A percentile compares a stretch with the other conserved stretches of the same genome.
These are phyloP conservation scores for Paramisgurnus dabryanus DNA, from an alignment of 2,113 vertebrate species.

Conservation along the genomic window DNA sequence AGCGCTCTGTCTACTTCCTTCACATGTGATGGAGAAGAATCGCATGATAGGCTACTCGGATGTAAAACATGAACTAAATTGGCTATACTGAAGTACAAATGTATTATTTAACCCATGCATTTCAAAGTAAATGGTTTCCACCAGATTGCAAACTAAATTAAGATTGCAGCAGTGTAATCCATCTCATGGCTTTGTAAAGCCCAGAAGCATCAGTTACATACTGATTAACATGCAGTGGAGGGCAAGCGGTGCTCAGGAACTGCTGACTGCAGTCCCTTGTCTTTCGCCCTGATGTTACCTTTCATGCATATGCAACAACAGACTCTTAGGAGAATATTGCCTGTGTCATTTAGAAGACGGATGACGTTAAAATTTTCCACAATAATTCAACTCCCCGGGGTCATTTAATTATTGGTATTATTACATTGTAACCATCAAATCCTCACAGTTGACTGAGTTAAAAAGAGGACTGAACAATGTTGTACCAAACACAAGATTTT, in stretches of 20 bases:
- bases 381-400: too few species aligned
- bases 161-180: constrained; percentile 26
- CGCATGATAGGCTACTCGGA: neutral
- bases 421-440: neutral
- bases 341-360: constrained; percentile 17
- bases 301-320: constrained; percentile 32
- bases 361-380: neutral
- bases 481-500: too few species aligned
- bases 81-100: neutral
- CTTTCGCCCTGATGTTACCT: constrained; percentile 34
- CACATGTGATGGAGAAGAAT: neutral
- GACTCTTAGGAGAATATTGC: constrained; percentile 4
- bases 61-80: neutral
- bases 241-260: constrained; percentile 18
- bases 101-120: constrained; percentile 21
- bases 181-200: constrained; percentile 13
- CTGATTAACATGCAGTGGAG: constrained; percentile 38
- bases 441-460: too few species aligned
- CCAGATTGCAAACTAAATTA: neutral
- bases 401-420: constrained; percentile 3
- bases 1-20: neutral
- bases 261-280: constrained; percentile 39
- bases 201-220: neutral
- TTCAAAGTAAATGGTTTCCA: neutral
- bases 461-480: too few species aligned